Conservation (phyloP, 35 echinoderm and acorn worm species). For the Holothuria glaberrima region DNA sequence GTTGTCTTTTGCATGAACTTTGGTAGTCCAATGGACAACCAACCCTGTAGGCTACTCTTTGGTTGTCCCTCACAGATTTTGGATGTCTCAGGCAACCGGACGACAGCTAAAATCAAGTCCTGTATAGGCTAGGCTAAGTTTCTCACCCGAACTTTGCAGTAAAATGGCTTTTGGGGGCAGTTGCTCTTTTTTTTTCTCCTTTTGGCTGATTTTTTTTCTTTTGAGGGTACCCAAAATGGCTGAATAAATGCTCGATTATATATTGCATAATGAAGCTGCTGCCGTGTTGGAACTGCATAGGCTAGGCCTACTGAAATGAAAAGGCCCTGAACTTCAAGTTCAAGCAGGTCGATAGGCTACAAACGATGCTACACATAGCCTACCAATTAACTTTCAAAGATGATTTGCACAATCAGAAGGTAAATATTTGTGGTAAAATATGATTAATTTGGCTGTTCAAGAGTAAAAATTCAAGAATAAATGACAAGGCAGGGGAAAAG, state of each 20-base stretch:
- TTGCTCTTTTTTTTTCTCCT: too few relatives aligned
- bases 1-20: too few relatives aligned
- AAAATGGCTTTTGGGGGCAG: too few relatives aligned
- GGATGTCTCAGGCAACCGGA: too few relatives aligned
- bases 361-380: background rate
- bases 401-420: slow-evolving; percentile 10
- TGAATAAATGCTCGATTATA: slow-evolving; percentile 17
- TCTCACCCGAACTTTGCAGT: too few relatives aligned
- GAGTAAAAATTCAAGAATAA: slow-evolving; percentile 2
- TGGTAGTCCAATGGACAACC: too few relatives aligned
- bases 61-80: too few relatives aligned
- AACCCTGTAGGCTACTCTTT: too few relatives aligned
- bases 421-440: slow-evolving; percentile 4
- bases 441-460: slow-evolving; percentile 19
- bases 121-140: too few relatives aligned
- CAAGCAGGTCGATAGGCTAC: background rate
- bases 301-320: background rate
- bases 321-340: background rate
- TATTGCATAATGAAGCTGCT: slow-evolving; percentile 6
- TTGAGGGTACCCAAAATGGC: slow-evolving; percentile 2
- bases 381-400: background rate
- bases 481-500: slow-evolving; percentile 23
- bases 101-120: too few relatives aligned
- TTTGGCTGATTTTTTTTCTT: too few relatives aligned
- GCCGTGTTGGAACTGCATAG: background rate